A percentile compares a stretch with the other conserved stretches of the same genome.
phyloP scores from a whole-genome alignment of 2,113 vertebrate genomes.

The Athene cunicularia region DNA sequence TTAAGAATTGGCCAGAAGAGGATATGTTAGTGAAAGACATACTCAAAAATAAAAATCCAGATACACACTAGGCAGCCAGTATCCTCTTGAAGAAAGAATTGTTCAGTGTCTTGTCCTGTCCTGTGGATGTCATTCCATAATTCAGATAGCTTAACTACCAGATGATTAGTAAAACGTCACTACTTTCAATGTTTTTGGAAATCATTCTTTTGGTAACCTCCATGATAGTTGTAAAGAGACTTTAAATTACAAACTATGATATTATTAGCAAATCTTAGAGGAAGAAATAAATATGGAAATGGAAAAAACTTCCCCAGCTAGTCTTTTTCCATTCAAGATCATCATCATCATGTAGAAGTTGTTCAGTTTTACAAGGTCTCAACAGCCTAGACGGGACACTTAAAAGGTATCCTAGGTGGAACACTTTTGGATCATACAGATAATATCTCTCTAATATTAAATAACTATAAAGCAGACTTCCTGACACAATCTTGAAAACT shows the following conservation, averaged over 20 bases:
- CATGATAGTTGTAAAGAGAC: neutral
- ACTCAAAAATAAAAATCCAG: neutral
- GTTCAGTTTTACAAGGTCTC: neutral
- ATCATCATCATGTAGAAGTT: neutral
- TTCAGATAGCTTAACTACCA: neutral
- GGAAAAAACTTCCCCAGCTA: neutral
- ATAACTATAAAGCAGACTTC: neutral
- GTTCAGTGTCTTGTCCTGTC: neutral
- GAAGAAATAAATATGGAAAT: neutral
- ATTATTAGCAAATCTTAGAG: neutral
- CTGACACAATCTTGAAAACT: neutral
- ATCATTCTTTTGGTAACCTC: neutral
- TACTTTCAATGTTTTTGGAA: neutral
- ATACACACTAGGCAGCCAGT: neutral
- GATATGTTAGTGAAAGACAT: neutral
- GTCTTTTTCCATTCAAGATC: neutral
- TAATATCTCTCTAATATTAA: neutral
- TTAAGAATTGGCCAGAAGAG: neutral
- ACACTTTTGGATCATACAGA: neutral
- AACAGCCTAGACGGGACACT: neutral
- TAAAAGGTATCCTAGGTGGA: neutral
- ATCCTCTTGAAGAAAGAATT: neutral
- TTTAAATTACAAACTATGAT: neutral
- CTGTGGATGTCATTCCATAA: neutral
- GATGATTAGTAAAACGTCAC: neutral